Base-by-base conservation (phyloP, 2,888 invertebrate species). In the Saturnia pavonia region DNA sequence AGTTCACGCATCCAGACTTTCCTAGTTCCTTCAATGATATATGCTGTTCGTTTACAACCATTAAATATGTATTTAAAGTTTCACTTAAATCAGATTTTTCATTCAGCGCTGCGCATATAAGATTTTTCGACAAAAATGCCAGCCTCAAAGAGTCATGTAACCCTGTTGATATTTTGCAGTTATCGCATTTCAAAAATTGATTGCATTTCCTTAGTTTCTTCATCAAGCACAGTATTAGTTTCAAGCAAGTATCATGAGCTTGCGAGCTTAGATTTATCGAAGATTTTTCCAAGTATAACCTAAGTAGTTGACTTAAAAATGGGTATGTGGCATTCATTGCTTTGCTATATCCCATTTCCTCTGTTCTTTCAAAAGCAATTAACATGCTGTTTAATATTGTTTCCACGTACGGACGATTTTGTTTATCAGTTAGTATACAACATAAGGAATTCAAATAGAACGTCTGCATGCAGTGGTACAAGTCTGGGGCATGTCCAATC, bases 121-220 rank as follows among this genome's bases (percentile, higher is more conserved):
- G 84, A 69, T 86, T 78, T 80, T 89, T 92, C 0, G 83, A 70
- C 1, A 86, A 54, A 57, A 92, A 90, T 0, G 89, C 86, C 0
- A 93, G 75, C 0, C 92, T 78, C 11, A 93, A 73, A 0, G 87
- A 82, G 25, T 94, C 94, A 25, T 94, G 94, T 0, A 88, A 69
- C 0, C 91, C 89, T 0, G 85, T 77, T 78, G 85, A 88, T 0
- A 86, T 77, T 1, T 69, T 76, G 73, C 93, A 94, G 42, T 85
- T 86, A 0, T 91, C 91, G 72, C 94, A 93, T 83, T 91, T 92
- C 0, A 88, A 66, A 0, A 90, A 57, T 42, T 91, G 92, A 0
- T 83, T 76, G 0, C 85, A 81, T 0, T 76, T 73, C 70, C 79
- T 80, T 0, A 89, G 60, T 63, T 86, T 86, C 1, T 74, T 76